Conservation (phyloP, 2,797 vertebrate genomes). For the Gephyroberyx darwinii region DNA sequence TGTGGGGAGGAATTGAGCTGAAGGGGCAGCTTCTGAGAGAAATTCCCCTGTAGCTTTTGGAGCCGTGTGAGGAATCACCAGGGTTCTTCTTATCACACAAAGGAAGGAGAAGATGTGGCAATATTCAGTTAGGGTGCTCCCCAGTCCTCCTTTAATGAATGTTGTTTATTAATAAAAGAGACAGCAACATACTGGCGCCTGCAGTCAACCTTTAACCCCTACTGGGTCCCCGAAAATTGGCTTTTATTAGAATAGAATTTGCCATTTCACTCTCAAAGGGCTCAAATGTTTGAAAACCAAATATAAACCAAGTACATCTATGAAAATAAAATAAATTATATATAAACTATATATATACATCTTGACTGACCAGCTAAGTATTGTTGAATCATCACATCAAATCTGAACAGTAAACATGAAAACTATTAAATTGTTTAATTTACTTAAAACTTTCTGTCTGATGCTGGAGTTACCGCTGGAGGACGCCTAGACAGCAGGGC, state of each 20-base stretch:
- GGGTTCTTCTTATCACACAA: conserved; percentile 83
- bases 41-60: conserved; percentile 83
- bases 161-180: conserved; percentile 82
- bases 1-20: conserved; percentile 84
- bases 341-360: not conserved
- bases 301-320: not conserved
- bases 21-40: conserved; percentile 80
- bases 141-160: conserved; percentile 78
- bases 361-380: not conserved
- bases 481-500: not conserved
- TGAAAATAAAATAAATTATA: too few species aligned
- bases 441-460: conserved; percentile 12
- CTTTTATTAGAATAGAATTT: not conserved
- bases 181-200: conserved; percentile 67
- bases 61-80: conserved; percentile 84
- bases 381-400: not conserved
- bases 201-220: conserved; percentile 72
- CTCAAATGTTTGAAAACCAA: conserved; percentile 11
- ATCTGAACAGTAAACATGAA: not conserved
- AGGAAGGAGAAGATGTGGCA: conserved; percentile 78
- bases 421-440: not conserved
- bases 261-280: conserved; percentile 18
- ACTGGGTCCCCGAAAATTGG: conserved; percentile 55
- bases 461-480: conserved; percentile 12
- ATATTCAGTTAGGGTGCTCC: conserved; percentile 79